These are phyloP conservation scores for Drosophila truncata DNA, from an alignment of 1,140 invertebrate species.

Conservation along the genomic window DNA sequence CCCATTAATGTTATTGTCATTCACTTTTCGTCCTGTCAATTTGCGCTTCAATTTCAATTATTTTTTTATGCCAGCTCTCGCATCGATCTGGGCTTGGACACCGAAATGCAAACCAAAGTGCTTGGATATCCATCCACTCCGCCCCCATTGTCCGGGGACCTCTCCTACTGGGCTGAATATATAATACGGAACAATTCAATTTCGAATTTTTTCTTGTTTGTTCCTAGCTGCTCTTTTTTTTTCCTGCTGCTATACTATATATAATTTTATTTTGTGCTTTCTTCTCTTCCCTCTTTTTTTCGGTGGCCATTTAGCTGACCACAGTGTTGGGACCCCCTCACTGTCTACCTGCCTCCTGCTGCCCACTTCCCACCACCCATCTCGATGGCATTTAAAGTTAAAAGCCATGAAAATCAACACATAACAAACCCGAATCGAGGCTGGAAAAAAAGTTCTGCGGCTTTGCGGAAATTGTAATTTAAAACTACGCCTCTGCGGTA, in stretches of 20 bases:
- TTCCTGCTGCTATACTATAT: slow-evolving; percentile 20
- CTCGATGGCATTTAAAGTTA: slow-evolving; percentile 62
- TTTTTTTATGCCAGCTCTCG: slow-evolving; percentile 34
- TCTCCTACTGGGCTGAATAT: slow-evolving; percentile 30
- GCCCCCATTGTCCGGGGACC: not conserved
- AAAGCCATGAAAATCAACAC: slow-evolving; percentile 70
- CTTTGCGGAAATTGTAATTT: slow-evolving; percentile 74
- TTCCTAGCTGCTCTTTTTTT: slow-evolving; percentile 25
- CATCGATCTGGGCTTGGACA: slow-evolving; percentile 25
- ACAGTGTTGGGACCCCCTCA: slow-evolving; percentile 25
- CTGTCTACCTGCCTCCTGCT: not conserved
- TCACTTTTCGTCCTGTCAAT: slow-evolving; percentile 43
- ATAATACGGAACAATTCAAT: slow-evolving; percentile 59
- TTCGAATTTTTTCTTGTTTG: slow-evolving; percentile 46
- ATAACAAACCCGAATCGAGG: slow-evolving; percentile 49
- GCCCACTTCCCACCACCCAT: slow-evolving; percentile 3
- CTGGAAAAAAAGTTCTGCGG: slow-evolving; percentile 50
- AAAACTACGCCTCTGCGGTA: slow-evolving; percentile 54
- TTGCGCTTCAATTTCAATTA: slow-evolving; percentile 48
- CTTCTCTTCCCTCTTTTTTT: slow-evolving; percentile 38
- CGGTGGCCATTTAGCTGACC: slow-evolving; percentile 66
- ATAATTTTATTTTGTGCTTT: slow-evolving; percentile 63
- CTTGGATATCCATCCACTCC: not conserved
- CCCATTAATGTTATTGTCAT: slow-evolving; percentile 43
- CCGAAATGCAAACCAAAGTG: slow-evolving; percentile 25